Conservation (phyloP, 2,113 vertebrate genomes). For the Pachypanchax playfairii region DNA sequence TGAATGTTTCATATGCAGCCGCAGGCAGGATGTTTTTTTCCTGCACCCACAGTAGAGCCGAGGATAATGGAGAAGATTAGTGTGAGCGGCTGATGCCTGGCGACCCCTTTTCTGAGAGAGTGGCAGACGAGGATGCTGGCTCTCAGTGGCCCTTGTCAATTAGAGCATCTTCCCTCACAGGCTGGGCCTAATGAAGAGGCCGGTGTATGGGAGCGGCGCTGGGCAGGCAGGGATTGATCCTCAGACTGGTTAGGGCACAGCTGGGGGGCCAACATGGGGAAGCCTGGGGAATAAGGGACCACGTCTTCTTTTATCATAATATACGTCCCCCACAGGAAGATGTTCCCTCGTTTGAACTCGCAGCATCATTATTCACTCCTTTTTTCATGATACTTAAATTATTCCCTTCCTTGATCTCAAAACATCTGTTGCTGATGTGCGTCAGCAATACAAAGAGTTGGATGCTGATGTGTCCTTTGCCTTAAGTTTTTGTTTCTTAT, state of each 20-base stretch:
- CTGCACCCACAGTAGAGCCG: conserved; percentile 51
- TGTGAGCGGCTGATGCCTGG: conserved; percentile 67
- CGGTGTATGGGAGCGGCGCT: conserved; percentile 44
- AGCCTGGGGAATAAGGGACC: conserved; percentile 52
- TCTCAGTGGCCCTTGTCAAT: conserved; percentile 77
- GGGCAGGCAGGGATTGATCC: conserved; percentile 58
- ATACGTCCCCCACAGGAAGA: conserved; percentile 10
- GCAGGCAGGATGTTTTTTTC: conserved; percentile 57
- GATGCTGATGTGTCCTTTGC: background rate
- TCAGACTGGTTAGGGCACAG: conserved; percentile 46
- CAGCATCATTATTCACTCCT: conserved; percentile 25
- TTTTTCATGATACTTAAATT: background rate
- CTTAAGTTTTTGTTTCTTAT: background rate
- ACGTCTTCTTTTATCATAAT: conserved; percentile 13
- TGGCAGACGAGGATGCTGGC: conserved; percentile 64
- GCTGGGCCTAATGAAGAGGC: conserved; percentile 67
- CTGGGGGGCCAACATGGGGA: conserved; percentile 34
- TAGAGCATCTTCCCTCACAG: conserved; percentile 57
- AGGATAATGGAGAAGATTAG: conserved; percentile 77
- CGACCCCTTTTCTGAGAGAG: conserved; percentile 53
- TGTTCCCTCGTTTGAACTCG: conserved; percentile 32
- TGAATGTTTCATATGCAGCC: conserved; percentile 16
- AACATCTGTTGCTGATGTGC: conserved; percentile 12
- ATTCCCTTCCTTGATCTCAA: conserved; percentile 6
- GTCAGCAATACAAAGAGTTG: conserved; percentile 10